phyloP scores from a whole-genome alignment of 2,888 invertebrate species.

The Stramonita haemastoma region DNA sequence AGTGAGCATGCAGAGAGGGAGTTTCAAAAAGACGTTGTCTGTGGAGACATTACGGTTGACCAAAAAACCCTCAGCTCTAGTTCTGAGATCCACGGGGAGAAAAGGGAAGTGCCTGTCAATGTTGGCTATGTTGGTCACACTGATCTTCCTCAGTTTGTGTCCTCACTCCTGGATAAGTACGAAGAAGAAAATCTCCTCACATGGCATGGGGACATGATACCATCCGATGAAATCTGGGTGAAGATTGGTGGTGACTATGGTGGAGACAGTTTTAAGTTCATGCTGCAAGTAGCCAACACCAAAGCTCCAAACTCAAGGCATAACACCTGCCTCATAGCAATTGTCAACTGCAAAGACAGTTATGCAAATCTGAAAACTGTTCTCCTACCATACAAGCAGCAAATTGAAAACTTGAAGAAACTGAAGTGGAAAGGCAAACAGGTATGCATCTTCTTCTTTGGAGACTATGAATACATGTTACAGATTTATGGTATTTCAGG shows the following conservation, averaged over 20 bases:
- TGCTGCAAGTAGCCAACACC: constrained; percentile 15
- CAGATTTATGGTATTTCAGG: constrained; percentile 25
- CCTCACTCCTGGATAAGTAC: constrained; percentile 21
- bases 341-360: constrained; percentile 32
- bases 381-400: not conserved
- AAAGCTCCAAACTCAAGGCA: constrained; percentile 12
- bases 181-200: constrained; percentile 17
- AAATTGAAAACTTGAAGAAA: not conserved
- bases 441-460: constrained; percentile 6
- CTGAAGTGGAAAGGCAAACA: constrained; percentile 12
- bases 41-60: not conserved
- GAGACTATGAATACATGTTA: constrained; percentile 17
- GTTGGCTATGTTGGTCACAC: not conserved
- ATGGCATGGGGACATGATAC: constrained; percentile 28
- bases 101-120: not conserved
- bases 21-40: not conserved
- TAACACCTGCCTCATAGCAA: constrained; percentile 28
- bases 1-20: not conserved
- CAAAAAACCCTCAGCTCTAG: not conserved
- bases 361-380: not conserved
- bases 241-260: constrained; percentile 35
- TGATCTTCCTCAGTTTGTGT: constrained; percentile 12
- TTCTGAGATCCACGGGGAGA: not conserved
- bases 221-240: constrained; percentile 29
- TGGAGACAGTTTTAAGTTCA: constrained; percentile 27